Conservation (phyloP, 2,888 invertebrate genomes). For the Phaonia tiefii region DNA sequence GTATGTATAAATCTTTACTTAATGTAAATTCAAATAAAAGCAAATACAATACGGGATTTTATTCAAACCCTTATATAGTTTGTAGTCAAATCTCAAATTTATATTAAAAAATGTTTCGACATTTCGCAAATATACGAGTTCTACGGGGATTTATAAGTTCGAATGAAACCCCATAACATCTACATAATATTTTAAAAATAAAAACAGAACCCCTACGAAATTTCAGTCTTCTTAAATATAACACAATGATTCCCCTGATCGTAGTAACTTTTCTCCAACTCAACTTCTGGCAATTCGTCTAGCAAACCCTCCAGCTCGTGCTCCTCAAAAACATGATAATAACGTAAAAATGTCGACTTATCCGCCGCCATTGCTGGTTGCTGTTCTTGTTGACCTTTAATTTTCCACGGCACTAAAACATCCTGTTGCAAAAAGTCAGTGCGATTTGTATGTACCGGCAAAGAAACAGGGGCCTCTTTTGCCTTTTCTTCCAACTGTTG, state of each 20-base stretch:
- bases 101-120: no score
- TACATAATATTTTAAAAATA: no score
- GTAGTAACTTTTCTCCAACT: constrained; percentile 88
- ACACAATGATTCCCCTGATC: constrained; percentile 99
- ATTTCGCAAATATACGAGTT: no score
- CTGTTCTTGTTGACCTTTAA: constrained; percentile 74
- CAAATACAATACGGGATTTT: no score
- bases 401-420: constrained; percentile 97
- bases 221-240: constrained; percentile 82
- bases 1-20: no score
- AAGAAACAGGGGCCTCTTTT: constrained; percentile 68
- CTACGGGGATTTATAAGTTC: no score
- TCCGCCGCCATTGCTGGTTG: constrained; percentile 68
- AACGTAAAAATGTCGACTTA: constrained; percentile 86
- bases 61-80: no score
- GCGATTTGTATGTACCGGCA: constrained; percentile 93
- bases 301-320: constrained; percentile 89
- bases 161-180: no score
- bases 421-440: constrained; percentile 95
- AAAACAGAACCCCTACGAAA: neutral
- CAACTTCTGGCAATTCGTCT: constrained; percentile 81
- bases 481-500: constrained; percentile 65
- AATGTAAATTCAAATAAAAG: no score
- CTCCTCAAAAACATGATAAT: constrained; percentile 96
- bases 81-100: no score